These are phyloP conservation scores for Holotrichia oblita DNA, from an alignment of 1,140 invertebrate species.

Conservation along the genomic window DNA sequence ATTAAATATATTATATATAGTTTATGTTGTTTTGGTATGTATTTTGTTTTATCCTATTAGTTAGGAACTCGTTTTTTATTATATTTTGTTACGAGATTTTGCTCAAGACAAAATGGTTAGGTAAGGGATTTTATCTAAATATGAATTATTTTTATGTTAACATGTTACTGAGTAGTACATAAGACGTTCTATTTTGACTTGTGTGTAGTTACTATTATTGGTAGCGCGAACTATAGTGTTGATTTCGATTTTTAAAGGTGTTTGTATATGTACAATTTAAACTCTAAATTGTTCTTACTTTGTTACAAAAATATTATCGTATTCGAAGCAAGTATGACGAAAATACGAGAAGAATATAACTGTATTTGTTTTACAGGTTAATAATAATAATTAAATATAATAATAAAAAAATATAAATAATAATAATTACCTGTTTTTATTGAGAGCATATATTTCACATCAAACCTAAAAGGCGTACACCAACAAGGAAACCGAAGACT, in stretches of 20 bases:
- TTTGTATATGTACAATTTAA: not conserved
- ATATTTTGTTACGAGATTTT: slow-evolving; percentile 37
- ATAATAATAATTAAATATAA: too few relatives aligned
- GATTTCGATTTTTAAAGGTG: slow-evolving; percentile 25
- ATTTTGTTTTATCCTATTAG: slow-evolving; percentile 14
- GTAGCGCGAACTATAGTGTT: not conserved
- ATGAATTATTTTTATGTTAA: slow-evolving; percentile 28
- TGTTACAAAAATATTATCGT: too few relatives aligned
- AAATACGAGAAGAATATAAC: too few relatives aligned
- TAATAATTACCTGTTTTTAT: too few relatives aligned
- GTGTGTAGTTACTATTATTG: not conserved
- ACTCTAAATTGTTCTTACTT: too few relatives aligned
- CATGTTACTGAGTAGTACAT: slow-evolving; percentile 11
- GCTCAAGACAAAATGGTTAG: slow-evolving; percentile 39
- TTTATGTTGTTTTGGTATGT: not conserved
- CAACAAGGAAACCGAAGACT: too few relatives aligned
- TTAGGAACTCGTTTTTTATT: slow-evolving; percentile 9
- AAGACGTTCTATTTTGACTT: slow-evolving; percentile 17
- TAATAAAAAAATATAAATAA: too few relatives aligned
- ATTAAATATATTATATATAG: too few relatives aligned
- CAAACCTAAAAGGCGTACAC: too few relatives aligned
- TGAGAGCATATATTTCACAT: too few relatives aligned
- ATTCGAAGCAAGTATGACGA: too few relatives aligned
- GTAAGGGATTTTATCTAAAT: slow-evolving; percentile 25
- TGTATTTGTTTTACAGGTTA: too few relatives aligned